Evolutionary conservation across 2,113 vertebrate genomes (phyloP), one percentile per base, ranked within the genome.

Genomic region (Cygnus atratus): DNA sequence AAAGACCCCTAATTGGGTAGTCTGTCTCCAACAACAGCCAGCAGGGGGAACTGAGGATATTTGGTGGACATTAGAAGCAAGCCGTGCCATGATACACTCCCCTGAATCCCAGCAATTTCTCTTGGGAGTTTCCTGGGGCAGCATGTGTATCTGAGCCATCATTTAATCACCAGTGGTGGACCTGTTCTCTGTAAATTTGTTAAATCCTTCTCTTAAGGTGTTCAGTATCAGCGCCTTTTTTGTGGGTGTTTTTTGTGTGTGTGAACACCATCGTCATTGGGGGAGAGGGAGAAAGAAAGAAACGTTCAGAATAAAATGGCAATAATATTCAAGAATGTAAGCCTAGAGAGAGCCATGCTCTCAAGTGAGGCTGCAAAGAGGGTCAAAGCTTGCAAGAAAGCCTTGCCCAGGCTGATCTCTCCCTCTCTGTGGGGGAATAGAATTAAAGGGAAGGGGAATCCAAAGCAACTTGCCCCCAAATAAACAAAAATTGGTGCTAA

Each of bases 401-500:
- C 31, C 52, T 11, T 48, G 12, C 4, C 6, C 2, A 5, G 33
- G 54, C 78, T 13, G n/a, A 50, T 22, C 19, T 48, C 78, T 33
- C 18, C 29, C 54, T 52, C 19, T 18, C 31, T 59, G 0, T 0
- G 0, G 33, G 44, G 66, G 37, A 62, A 26, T 10, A 61, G 54
- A 52, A 9, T 3, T 8, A 21, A 77, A 43, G 33, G 62, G 44
- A 57, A 43, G 22, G 6, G 58, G 18, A 61, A 54, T 2, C 11
- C 11, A 66, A 61, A 59, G 59, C 13, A 81, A 14, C 13, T 5
- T 41, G 16, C 17, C 29, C 48, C 61, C 59, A 58, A 55, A 44
- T 0, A 3, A 55, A 33, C 35, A 9, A 5, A 5, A 50, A 19
- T 22, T 0, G 8, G 26, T 2, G 28, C 66, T 65, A 6, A 0